Conservation (phyloP, 2,113 vertebrate species). For the Pelmatolapia mariae region DNA sequence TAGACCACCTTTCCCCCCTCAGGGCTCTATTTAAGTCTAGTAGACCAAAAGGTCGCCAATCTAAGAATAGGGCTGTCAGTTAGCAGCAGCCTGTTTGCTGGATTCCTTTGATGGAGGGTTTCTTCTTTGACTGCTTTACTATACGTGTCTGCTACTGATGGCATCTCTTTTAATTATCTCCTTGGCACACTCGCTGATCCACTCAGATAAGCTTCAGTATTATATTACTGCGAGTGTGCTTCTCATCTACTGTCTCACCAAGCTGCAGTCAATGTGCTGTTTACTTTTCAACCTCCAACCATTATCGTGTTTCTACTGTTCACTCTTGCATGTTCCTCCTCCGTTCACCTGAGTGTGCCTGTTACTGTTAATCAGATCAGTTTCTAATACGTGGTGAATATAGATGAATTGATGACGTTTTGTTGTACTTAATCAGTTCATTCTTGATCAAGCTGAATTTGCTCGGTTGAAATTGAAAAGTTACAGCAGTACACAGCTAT, state of each 20-base stretch:
- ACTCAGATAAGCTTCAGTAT: constrained; percentile 55
- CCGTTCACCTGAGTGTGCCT: background rate
- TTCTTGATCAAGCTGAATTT: background rate
- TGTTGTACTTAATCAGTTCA: background rate
- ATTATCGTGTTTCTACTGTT: constrained; percentile 30
- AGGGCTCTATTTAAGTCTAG: constrained; percentile 37
- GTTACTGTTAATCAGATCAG: background rate
- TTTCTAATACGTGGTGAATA: background rate
- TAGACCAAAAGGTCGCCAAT: constrained; percentile 44
- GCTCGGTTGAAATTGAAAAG: background rate
- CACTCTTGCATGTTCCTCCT: background rate
- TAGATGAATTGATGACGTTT: background rate
- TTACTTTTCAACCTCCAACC: constrained; percentile 30
- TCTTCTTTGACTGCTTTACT: constrained; percentile 3
- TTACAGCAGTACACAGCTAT: background rate
- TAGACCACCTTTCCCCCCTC: constrained; percentile 25
- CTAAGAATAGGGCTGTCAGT: constrained; percentile 55
- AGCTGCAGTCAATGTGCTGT: constrained; percentile 24
- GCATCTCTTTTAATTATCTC: constrained; percentile 58
- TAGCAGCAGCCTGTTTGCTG: constrained; percentile 33
- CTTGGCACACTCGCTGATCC: constrained; percentile 39
- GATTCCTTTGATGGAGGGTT: constrained; percentile 34
- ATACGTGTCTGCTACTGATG: constrained; percentile 23
- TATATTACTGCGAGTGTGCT: constrained; percentile 34
- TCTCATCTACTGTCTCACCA: constrained; percentile 44